A percentile compares a stretch with the other conserved stretches of the same genome.
These are phyloP conservation scores for Drosophila paucipuncta DNA, from an alignment of 2,888 invertebrate genomes.

Conservation along the genomic window DNA sequence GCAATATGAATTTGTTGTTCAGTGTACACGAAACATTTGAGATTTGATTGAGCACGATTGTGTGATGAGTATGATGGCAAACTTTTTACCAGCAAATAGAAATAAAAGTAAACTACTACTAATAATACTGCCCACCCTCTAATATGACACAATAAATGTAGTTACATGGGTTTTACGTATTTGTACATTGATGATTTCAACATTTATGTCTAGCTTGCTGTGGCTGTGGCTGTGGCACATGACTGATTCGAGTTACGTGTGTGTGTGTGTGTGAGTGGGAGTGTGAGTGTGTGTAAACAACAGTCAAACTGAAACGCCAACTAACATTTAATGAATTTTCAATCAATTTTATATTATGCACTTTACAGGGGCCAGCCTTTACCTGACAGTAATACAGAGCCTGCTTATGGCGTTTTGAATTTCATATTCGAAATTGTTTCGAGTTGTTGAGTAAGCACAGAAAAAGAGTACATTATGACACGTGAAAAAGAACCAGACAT, in stretches of 20 bases:
- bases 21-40: slow-evolving; percentile 14
- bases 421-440: slow-evolving; percentile 42
- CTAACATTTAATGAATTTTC: slow-evolving; percentile 72
- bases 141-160: slow-evolving; percentile 12
- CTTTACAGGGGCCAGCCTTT: slow-evolving; percentile 72
- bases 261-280: neutral
- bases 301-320: slow-evolving; percentile 78
- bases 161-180: slow-evolving; percentile 12
- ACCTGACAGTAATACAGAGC: slow-evolving; percentile 85
- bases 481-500: slow-evolving; percentile 54
- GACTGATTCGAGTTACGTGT: slow-evolving; percentile 24
- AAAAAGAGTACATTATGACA: slow-evolving; percentile 63
- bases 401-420: slow-evolving; percentile 62
- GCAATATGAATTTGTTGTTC: slow-evolving; percentile 1
- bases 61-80: slow-evolving; percentile 45
- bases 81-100: slow-evolving; percentile 48
- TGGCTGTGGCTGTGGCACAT: slow-evolving; percentile 9
- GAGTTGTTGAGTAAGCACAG: slow-evolving; percentile 58
- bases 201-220: slow-evolving; percentile 25
- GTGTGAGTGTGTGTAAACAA: slow-evolving; percentile 45
- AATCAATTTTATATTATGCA: slow-evolving; percentile 66
- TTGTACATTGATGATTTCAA: slow-evolving; percentile 32
- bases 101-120: slow-evolving; percentile 63
- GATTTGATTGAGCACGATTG: slow-evolving; percentile 8
- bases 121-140: slow-evolving; percentile 23